Percentiles rank a stretch among this genome's conserved stretches.
Evolutionary conservation across 2,113 vertebrate species (phyloP).

Genomic region (Orthochromis indermauri): DNA sequence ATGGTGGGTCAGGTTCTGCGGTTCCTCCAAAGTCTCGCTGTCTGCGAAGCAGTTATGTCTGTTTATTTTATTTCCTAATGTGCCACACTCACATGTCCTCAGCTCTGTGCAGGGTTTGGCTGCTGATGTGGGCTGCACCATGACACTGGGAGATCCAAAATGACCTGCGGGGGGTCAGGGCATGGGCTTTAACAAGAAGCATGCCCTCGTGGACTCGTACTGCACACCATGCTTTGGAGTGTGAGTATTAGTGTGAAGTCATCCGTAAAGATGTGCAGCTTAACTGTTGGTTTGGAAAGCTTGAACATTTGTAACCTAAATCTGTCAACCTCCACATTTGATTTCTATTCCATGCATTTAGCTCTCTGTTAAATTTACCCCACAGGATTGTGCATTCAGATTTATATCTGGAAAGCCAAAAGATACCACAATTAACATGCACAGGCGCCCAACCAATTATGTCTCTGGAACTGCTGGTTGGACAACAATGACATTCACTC

Average conservation of each 20-base stretch:
- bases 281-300: neutral
- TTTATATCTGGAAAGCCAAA: neutral
- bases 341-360: neutral
- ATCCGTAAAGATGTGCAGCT: neutral
- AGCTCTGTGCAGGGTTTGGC: conserved; percentile 74
- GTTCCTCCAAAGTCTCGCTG: neutral
- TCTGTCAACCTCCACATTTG: neutral
- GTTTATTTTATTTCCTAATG: neutral
- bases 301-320: neutral
- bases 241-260: neutral
- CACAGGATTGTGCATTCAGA: neutral
- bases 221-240: conserved; percentile 56
- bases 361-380: neutral
- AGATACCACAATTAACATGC: neutral
- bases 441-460: neutral
- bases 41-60: neutral
- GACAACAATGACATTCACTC: neutral
- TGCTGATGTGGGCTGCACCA: conserved; percentile 73
- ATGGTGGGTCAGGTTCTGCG: neutral
- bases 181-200: conserved; percentile 3
- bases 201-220: neutral
- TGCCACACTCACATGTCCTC: conserved; percentile 74
- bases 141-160: conserved; percentile 78
- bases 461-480: neutral
- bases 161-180: conserved; percentile 64